A percentile compares a stretch with the other conserved stretches of the same genome.
These are phyloP conservation scores for Astropecten irregularis DNA, from an alignment of 53 echinoderm and acorn worm species.

Conservation along the genomic window DNA sequence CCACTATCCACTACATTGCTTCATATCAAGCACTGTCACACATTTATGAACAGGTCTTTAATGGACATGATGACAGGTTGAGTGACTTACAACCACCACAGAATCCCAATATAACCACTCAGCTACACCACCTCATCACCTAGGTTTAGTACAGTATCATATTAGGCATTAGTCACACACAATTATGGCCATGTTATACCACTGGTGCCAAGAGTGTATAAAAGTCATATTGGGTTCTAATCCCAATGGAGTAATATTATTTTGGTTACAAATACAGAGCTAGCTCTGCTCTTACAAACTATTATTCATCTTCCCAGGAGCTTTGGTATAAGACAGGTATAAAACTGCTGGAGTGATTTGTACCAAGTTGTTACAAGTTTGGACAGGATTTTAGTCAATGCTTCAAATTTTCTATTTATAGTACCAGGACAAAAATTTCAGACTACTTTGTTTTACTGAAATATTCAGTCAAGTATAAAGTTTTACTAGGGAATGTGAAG, in stretches of 20 bases:
- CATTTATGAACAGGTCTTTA: conserved; percentile 25
- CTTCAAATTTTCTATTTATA: too few species aligned
- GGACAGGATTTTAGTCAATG: too few species aligned
- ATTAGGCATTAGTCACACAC: conserved; percentile 21
- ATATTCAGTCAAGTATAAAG: too few species aligned
- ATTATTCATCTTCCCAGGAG: conserved; percentile 18
- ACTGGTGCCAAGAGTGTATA: conserved; percentile 37
- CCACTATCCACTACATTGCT: background rate
- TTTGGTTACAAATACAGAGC: conserved; percentile 23
- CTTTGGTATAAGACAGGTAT: too few species aligned
- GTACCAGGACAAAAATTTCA: too few species aligned
- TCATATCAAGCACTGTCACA: conserved; percentile 17
- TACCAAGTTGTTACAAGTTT: too few species aligned
- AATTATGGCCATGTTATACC: background rate
- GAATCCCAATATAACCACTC: background rate
- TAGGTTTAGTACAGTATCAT: background rate
- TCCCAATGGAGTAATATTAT: conserved; percentile 23
- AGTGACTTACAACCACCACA: background rate
- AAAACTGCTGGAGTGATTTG: too few species aligned
- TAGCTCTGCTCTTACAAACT: background rate
- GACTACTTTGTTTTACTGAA: too few species aligned
- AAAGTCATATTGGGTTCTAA: conserved; percentile 17
- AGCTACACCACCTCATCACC: background rate
- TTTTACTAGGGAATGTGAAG: too few species aligned
- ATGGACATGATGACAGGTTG: conserved; percentile 20